Evolutionary conservation across 2,888 invertebrate genomes (phyloP), one percentile per base, ranked within the genome.

Genomic region (Acleris cristana): DNA sequence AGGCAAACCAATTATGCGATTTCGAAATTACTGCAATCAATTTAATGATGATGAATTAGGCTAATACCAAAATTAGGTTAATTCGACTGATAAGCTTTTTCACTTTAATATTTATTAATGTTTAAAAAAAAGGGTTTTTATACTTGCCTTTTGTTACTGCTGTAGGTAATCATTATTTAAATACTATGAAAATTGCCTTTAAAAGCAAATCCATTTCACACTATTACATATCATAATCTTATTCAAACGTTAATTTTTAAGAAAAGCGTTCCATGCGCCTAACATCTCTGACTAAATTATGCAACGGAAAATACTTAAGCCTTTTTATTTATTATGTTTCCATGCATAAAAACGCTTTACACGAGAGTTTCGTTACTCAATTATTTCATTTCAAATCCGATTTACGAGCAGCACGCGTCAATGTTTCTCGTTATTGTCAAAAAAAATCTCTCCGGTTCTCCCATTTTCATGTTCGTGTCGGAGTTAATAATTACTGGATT

Each of bases 231-330:
- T 12, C 34, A 0, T 63, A 48, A 54, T 54, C 55, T 48, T 44
- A 63, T 51, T 64, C 30, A 57, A 40, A 51, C 34, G 34, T 54
- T 49, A 49, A 21, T 40, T 16, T 56, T 48, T 30, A 45, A 58
- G 34, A 54, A 48, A 59, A 59, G 45, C 21, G 26, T 30, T 18
- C 48, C 59, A 30, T 54, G 2, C 8, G 54, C 57, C 80, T 40
- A 84, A 84, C 85, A 86, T 84, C 85, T 78, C 80, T 73, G 78
- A 79, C 84, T 89, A 89, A 90, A 88, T 89, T 86, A 90, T 90
- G 90, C 86, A 89, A 79, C 77, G 79, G 75, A 79, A 79, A 79
- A 80, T 57, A n/a, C n/a, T n/a, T n/a, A 52, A 51, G 44, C 40
- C 56, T 34, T 57, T 56, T 64, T 85, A 83, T 81, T 83, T 84